Evolutionary conservation across 2,888 invertebrate species (phyloP).

Genomic region (Zaprionus lineosus): DNA sequence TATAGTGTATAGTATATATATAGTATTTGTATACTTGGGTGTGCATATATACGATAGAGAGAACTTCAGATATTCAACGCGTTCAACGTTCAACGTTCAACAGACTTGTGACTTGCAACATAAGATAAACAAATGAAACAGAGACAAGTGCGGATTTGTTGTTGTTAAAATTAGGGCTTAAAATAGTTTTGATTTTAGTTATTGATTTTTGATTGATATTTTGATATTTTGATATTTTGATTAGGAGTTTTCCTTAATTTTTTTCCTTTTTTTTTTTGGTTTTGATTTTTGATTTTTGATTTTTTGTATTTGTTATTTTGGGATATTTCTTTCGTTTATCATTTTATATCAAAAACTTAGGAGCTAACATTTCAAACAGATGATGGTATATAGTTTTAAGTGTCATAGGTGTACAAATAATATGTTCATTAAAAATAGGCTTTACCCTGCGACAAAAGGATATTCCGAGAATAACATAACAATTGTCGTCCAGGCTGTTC

Average conservation of each 20-base stretch:
- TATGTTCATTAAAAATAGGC: constrained; percentile 25
- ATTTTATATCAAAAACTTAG: constrained; percentile 51
- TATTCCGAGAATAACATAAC: constrained; percentile 16
- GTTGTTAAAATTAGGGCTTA: constrained; percentile 16
- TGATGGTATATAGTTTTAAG: constrained; percentile 33
- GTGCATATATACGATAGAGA: too few species aligned
- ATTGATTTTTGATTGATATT: not conserved
- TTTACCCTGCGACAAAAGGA: constrained; percentile 44
- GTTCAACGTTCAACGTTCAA: constrained; percentile 32
- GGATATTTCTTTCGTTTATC: too few species aligned
- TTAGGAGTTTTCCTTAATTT: too few species aligned
- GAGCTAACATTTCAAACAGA: constrained; percentile 50
- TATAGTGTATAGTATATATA: constrained; percentile 16
- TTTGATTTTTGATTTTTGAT: not conserved
- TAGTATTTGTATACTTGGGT: too few species aligned
- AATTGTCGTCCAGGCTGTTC: constrained; percentile 35
- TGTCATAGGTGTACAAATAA: constrained; percentile 51
- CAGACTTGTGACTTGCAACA: constrained; percentile 72
- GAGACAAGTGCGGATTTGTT: constrained; percentile 52
- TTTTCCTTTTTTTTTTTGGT: constrained; percentile 3
- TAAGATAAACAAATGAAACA: constrained; percentile 75
- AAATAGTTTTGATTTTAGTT: constrained; percentile 7
- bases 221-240: not conserved
- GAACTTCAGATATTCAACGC: constrained; percentile 52
- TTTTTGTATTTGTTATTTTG: not conserved